A percentile compares a stretch with the other conserved stretches of the same genome.
Conservation (phyloP, 2,113 vertebrate genomes). For the Amazona guildingii region DNA sequence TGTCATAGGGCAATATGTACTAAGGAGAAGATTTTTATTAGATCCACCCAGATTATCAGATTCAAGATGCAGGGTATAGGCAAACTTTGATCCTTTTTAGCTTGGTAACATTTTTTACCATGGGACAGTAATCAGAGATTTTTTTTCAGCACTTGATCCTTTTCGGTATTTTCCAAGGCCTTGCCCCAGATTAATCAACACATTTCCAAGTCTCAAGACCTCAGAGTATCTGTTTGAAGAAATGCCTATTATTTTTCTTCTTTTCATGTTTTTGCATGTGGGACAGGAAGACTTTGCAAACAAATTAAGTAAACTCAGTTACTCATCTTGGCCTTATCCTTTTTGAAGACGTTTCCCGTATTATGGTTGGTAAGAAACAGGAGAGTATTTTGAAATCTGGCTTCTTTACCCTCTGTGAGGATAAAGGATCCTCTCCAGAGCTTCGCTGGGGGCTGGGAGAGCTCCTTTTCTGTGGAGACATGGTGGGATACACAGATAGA, state of each 20-base stretch:
- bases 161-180: neutral
- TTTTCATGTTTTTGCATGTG: neutral
- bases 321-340: neutral
- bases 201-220: neutral
- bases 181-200: neutral
- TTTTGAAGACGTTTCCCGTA: neutral
- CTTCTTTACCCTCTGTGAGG: neutral
- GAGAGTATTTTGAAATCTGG: neutral
- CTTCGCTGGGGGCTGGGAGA: neutral
- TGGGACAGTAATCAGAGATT: neutral
- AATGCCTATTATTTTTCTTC: neutral
- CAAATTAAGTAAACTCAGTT: neutral
- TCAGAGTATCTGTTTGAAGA: neutral
- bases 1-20: neutral
- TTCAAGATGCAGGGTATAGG: neutral
- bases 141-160: neutral
- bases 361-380: neutral
- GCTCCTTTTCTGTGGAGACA: neutral
- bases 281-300: neutral
- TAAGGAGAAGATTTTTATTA: neutral
- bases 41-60: neutral
- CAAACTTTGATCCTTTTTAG: neutral
- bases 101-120: neutral
- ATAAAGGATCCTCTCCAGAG: neutral
- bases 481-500: rapidly evolving